phyloP scores from a whole-genome alignment of 1,140 invertebrate genomes.

The Coboldia fuscipes region DNA sequence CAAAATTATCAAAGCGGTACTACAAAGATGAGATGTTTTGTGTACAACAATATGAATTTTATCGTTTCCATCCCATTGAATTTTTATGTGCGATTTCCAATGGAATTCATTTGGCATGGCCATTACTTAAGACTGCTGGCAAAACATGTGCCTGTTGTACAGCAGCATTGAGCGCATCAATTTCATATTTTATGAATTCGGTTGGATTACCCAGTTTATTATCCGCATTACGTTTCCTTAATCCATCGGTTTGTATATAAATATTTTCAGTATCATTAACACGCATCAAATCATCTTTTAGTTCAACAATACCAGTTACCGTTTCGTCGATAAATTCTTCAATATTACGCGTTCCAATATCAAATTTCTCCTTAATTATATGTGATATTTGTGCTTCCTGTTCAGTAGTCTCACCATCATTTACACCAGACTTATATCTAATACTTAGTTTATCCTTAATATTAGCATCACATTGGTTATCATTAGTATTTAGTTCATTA shows the following conservation, averaged over 20 bases:
- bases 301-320: constrained; percentile 20
- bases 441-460: constrained; percentile 1
- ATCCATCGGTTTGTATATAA: constrained; percentile 2
- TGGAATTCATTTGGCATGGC: constrained; percentile 15
- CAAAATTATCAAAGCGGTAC: too few species aligned
- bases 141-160: constrained; percentile 18
- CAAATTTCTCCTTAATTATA: constrained; percentile 19
- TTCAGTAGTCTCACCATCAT: background rate
- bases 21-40: too few species aligned
- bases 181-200: constrained; percentile 18
- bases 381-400: constrained; percentile 10
- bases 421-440: constrained; percentile 7
- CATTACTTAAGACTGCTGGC: constrained; percentile 20
- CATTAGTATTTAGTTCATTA: background rate
- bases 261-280: constrained; percentile 8
- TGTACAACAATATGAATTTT: too few species aligned
- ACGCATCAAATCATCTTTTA: constrained; percentile 20
- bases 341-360: constrained; percentile 21
- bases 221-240: constrained; percentile 14
- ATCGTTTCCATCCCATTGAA: too few species aligned
- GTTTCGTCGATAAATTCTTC: constrained; percentile 21
- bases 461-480: background rate
- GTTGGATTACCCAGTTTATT: constrained; percentile 4
- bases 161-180: constrained; percentile 19
- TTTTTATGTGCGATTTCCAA: background rate